A percentile compares a stretch with the other conserved stretches of the same genome.
These are phyloP conservation scores for Drosophila ambigua DNA, from an alignment of 1,140 invertebrate genomes.

Conservation along the genomic window DNA sequence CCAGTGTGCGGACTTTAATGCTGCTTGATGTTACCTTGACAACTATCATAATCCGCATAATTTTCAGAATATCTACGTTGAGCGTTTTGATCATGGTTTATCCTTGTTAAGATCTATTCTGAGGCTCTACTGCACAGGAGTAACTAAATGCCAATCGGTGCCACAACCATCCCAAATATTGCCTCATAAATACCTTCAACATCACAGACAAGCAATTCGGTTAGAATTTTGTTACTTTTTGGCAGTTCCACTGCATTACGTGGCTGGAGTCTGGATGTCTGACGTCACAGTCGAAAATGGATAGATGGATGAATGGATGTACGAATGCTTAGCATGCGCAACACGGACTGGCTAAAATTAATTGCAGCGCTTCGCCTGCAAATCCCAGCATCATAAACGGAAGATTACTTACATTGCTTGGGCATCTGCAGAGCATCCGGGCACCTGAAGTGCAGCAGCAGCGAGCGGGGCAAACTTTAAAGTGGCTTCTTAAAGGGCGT, in stretches of 20 bases:
- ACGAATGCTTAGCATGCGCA: slow-evolving; percentile 56
- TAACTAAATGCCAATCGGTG: too few species aligned
- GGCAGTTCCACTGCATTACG: neutral
- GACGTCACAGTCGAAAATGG: slow-evolving; percentile 38
- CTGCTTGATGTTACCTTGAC: too few species aligned
- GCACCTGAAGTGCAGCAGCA: slow-evolving; percentile 34
- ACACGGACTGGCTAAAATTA: slow-evolving; percentile 70
- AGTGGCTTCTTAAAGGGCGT: slow-evolving; percentile 42
- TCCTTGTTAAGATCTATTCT: too few species aligned
- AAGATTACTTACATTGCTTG: slow-evolving; percentile 68
- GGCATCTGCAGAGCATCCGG: slow-evolving; percentile 16
- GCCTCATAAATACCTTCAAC: too few species aligned
- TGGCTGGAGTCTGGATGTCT: slow-evolving; percentile 1
- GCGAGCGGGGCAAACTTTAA: slow-evolving; percentile 33
- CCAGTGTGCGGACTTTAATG: too few species aligned
- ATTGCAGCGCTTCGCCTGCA: slow-evolving; percentile 68
- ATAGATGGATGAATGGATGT: neutral
- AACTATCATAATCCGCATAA: too few species aligned
- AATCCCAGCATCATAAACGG: slow-evolving; percentile 74
- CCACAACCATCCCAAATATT: too few species aligned
- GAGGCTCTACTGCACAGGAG: too few species aligned
- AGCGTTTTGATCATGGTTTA: too few species aligned
- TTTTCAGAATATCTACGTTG: too few species aligned
- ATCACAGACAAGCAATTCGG: neutral
- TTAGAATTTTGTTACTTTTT: neutral